These are phyloP conservation scores for Drosophila arawakana DNA, from an alignment of 1,140 invertebrate genomes.

Conservation along the genomic window DNA sequence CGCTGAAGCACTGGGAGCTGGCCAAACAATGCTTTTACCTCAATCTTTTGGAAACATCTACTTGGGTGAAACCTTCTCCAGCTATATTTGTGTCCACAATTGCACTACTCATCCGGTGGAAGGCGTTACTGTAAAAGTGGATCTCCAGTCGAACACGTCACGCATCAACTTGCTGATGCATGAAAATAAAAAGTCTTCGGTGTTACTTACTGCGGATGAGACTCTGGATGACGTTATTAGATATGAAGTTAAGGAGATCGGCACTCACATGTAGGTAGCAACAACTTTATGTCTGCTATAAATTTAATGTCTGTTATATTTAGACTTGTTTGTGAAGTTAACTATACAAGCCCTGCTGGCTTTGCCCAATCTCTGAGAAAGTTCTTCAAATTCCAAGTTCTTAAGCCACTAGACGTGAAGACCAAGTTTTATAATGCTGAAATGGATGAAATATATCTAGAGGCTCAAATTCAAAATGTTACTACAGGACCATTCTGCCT, in stretches of 20 bases:
- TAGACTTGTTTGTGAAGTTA: slow-evolving; percentile 97
- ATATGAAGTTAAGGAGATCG: slow-evolving; percentile 99
- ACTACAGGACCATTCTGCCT: slow-evolving; percentile 76
- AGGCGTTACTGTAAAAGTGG: slow-evolving; percentile 94
- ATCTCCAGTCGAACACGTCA: slow-evolving; percentile 96
- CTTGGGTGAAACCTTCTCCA: slow-evolving; percentile 98
- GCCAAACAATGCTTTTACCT: slow-evolving; percentile 95
- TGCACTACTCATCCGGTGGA: slow-evolving; percentile 93
- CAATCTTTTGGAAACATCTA: slow-evolving; percentile 96
- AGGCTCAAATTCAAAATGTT: slow-evolving; percentile 90
- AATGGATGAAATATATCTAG: slow-evolving; percentile 98
- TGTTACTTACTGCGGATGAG: slow-evolving; percentile 91
- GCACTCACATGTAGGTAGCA: slow-evolving; percentile 94
- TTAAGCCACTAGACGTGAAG: slow-evolving; percentile 99
- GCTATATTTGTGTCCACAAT: slow-evolving; percentile 98
- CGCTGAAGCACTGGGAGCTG: slow-evolving; percentile 92
- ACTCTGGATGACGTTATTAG: slow-evolving; percentile 97
- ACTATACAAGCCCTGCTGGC: slow-evolving; percentile 91
- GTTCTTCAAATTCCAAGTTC: slow-evolving; percentile 99
- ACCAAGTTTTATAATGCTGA: slow-evolving; percentile 99
- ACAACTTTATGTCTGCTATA: background rate
- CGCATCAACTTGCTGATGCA: slow-evolving; percentile 90
- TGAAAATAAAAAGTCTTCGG: slow-evolving; percentile 86
- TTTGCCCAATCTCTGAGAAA: slow-evolving; percentile 93
- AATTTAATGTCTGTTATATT: background rate